Evolutionary conservation across 2,797 vertebrate species (phyloP).

Genomic region (Chromobotia macracanthus): DNA sequence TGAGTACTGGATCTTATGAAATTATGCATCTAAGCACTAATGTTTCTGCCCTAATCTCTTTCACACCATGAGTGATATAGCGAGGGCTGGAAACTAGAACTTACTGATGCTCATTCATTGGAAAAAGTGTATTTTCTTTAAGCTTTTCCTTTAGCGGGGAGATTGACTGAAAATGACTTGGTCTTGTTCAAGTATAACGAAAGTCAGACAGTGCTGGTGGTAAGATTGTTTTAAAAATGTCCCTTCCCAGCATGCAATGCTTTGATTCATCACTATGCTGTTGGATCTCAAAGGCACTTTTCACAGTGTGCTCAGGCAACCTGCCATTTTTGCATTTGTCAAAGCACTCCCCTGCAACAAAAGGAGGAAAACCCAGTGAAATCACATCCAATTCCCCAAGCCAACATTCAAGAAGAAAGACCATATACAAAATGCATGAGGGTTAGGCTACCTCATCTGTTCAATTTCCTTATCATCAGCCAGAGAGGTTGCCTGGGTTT

Average conservation of each 20-base stretch:
- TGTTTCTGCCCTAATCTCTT: slow-evolving; percentile 16
- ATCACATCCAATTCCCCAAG: slow-evolving; percentile 59
- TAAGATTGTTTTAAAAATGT: slow-evolving; percentile 32
- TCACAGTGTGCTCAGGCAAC: slow-evolving; percentile 32
- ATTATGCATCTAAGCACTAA: slow-evolving; percentile 63
- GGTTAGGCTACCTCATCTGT: slow-evolving; percentile 77
- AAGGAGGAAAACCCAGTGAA: slow-evolving; percentile 67
- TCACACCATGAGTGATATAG: no score
- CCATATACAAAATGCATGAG: slow-evolving; percentile 82
- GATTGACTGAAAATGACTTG: slow-evolving; percentile 19
- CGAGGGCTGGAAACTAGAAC: not conserved
- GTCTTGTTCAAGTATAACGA: slow-evolving; percentile 8
- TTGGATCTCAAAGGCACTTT: slow-evolving; percentile 50
- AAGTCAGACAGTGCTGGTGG: slow-evolving; percentile 12
- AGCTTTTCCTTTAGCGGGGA: no score
- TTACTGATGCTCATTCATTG: not conserved
- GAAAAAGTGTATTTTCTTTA: no score
- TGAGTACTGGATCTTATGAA: slow-evolving; percentile 84
- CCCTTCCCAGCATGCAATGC: slow-evolving; percentile 40
- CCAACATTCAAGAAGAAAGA: slow-evolving; percentile 66
- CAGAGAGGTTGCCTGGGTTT: slow-evolving; percentile 78
- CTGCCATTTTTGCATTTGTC: slow-evolving; percentile 72
- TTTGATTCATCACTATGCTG: slow-evolving; percentile 45
- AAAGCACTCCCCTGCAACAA: slow-evolving; percentile 62
- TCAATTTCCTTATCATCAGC: slow-evolving; percentile 82